Conservation (phyloP, 2,888 invertebrate species). For the Andrena praecox region DNA sequence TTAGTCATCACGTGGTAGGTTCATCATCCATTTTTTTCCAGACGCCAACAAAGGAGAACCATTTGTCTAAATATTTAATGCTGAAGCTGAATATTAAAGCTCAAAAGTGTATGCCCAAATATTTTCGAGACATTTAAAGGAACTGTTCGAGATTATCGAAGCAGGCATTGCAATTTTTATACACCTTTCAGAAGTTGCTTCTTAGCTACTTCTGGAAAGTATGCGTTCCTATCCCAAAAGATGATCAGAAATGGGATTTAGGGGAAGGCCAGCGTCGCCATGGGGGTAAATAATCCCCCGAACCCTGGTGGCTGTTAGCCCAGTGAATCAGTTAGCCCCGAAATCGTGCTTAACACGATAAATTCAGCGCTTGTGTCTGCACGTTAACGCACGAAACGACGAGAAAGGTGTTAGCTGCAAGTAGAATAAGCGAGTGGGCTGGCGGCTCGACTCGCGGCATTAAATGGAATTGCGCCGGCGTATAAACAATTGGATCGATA, state of each 20-base stretch:
- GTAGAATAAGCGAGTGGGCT: slow-evolving; percentile 57
- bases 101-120: no score
- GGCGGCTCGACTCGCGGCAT: slow-evolving; percentile 75
- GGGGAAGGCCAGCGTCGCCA: slow-evolving; percentile 22
- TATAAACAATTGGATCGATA: slow-evolving; percentile 85
- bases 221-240: background rate
- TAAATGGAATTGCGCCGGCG: slow-evolving; percentile 83
- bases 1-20: no score
- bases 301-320: slow-evolving; percentile 78
- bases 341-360: slow-evolving; percentile 80
- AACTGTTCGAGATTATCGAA: background rate
- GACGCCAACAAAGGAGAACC: no score
- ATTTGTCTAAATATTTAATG: no score
- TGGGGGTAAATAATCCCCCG: slow-evolving; percentile 77
- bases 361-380: slow-evolving; percentile 76
- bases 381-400: slow-evolving; percentile 65
- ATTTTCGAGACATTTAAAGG: no score
- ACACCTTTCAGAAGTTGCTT: background rate
- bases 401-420: slow-evolving; percentile 59
- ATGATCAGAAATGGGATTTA: background rate
- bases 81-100: no score
- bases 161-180: background rate
- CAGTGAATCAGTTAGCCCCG: slow-evolving; percentile 80
- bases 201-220: background rate
- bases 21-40: no score